These are phyloP conservation scores for silkworm (Bombyx mori) DNA, from an alignment of 1,140 invertebrate species.

Conservation along the genomic window DNA sequence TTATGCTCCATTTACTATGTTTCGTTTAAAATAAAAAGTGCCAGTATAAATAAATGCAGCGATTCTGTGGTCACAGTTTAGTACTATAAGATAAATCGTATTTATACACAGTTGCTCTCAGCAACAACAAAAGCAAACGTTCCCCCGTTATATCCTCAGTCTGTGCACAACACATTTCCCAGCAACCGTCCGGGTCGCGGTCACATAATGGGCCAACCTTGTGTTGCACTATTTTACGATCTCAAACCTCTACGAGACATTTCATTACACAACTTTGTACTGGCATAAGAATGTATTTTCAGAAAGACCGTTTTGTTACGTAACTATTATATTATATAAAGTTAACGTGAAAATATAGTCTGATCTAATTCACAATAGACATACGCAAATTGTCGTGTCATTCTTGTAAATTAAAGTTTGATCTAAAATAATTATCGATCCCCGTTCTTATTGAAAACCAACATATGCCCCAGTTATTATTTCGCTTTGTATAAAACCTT, in stretches of 20 bases:
- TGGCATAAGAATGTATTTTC: no score
- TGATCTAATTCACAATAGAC: background rate
- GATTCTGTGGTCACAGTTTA: no score
- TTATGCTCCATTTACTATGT: no score
- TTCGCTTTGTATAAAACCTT: conserved; percentile 28
- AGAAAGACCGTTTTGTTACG: no score
- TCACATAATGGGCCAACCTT: conserved; percentile 8
- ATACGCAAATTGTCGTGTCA: conserved; percentile 13
- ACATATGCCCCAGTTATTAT: conserved; percentile 45
- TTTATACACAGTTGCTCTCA: background rate
- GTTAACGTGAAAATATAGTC: background rate
- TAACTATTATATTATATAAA: background rate
- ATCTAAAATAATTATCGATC: conserved; percentile 20
- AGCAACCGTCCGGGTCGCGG: conserved; percentile 1
- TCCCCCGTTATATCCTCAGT: conserved; percentile 1
- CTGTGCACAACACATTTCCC: conserved; percentile 2
- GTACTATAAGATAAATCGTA: no score
- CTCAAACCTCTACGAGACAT: conserved; percentile 3
- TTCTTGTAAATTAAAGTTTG: conserved; percentile 13
- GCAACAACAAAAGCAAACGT: no score
- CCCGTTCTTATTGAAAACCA: conserved; percentile 24
- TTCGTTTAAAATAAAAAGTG: no score
- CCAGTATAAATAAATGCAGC: no score
- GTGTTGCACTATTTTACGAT: conserved; percentile 8
- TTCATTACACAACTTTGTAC: background rate